Evolutionary conservation across 1,140 invertebrate genomes (phyloP), one percentile per base, ranked within the genome.

Genomic region (Latrodectus geometricus): DNA sequence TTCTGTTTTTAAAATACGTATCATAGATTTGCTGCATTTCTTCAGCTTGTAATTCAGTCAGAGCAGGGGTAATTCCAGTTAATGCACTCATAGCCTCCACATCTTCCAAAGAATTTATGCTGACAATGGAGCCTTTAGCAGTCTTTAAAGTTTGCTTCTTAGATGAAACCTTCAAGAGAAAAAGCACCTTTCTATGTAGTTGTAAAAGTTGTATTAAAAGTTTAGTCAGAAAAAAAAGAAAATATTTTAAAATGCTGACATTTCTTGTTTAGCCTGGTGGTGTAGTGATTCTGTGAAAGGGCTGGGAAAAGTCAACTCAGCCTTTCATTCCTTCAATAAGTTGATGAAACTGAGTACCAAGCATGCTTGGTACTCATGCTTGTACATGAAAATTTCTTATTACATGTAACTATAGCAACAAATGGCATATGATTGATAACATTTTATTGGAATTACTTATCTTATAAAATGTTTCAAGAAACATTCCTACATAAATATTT

Each of bases 81-180:
- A 68, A 4, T 14, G 77, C 66, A 50, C 72, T 75, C 8, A n/a
- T 15, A 9, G 79, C 75, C 2, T 87, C 86, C 17, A 81, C 56
- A 74, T 87, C 69, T 12, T 75, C 69, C 54, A 87, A 21, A 15
- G 61, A 50, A 79, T 61, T 79, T 14, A 86, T 4, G 23, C 69
- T 78, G 17, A 61, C 14, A 14, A 50, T 79, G 5, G 66, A 72
- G 15, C 17, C n/a, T 49, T 0, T 17, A 0, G 14, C 14, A 1
- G 61, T 8, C 17, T 49, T 9, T 65, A 48, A 11, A n/a, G 23
- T 74, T 49, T 74, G 21, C 15, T 11, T 70, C 17, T 5, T 17
- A 49, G 20, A 49, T 15, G 48, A 14, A 8, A 11, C 20, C 17
- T 66, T 17, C 61, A 48, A 68, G 20, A 49, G 35, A 56, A 35